phyloP scores from a whole-genome alignment of 2,888 invertebrate species.

The Argynnis bischoffii region DNA sequence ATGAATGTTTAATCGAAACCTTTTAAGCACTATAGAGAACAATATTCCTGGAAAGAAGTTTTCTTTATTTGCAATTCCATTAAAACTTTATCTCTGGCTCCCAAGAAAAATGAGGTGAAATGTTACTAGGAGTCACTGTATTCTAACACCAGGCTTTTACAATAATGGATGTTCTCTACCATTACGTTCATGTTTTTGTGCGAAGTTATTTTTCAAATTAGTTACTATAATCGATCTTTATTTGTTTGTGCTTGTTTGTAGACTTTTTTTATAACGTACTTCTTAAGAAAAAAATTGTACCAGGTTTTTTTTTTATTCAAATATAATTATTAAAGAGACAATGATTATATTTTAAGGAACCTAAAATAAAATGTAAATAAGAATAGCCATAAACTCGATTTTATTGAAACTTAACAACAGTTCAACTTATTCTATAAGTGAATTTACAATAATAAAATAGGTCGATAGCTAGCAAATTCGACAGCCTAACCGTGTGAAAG shows the following conservation, averaged over 20 bases:
- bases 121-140: conserved; percentile 42
- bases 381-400: no score
- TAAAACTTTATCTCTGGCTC: conserved; percentile 36
- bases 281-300: no score
- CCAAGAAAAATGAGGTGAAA: conserved; percentile 44
- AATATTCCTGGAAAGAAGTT: conserved; percentile 13
- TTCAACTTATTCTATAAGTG: no score
- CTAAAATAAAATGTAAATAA: no score
- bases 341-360: no score
- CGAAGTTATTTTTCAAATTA: conserved; percentile 34
- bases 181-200: conserved; percentile 36
- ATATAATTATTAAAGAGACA: no score
- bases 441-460: no score
- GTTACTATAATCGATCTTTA: conserved; percentile 9
- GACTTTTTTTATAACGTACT: no score
- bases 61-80: conserved; percentile 28
- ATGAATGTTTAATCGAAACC: conserved; percentile 17
- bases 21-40: conserved; percentile 12
- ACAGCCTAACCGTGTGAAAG: no score
- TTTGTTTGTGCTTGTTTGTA: background rate
- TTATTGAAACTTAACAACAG: no score
- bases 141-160: conserved; percentile 43
- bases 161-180: conserved; percentile 41
- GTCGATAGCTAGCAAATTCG: no score
- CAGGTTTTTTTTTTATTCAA: no score